Conservation (phyloP, 2,797 vertebrate species). For the Bradypodion ventrale region DNA sequence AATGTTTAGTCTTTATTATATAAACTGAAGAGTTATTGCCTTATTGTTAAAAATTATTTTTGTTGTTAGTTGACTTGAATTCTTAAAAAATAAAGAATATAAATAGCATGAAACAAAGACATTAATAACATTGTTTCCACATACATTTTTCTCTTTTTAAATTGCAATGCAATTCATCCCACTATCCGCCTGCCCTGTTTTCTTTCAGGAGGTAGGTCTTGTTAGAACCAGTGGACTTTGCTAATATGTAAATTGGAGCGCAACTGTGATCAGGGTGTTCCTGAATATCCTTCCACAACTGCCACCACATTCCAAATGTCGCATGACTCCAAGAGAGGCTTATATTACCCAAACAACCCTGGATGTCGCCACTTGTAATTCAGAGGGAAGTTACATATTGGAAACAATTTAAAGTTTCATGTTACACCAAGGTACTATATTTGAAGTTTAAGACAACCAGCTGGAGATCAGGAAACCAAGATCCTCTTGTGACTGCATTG, state of each 20-base stretch:
- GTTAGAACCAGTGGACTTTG: not conserved
- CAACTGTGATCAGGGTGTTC: constrained; percentile 4
- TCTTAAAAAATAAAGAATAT: not conserved
- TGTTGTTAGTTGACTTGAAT: not conserved
- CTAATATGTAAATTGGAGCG: not conserved
- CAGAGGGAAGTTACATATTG: constrained; percentile 39
- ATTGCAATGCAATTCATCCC: not conserved
- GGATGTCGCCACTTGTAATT: constrained; percentile 42
- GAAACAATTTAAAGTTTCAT: constrained; percentile 47
- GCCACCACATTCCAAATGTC: constrained; percentile 62
- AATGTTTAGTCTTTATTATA: not conserved
- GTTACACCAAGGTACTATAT: constrained; percentile 39
- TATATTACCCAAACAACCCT: constrained; percentile 63
- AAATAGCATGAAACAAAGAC: not conserved
- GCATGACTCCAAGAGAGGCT: constrained; percentile 62
- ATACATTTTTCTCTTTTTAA: not conserved
- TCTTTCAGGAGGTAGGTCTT: not conserved
- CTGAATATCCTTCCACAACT: constrained; percentile 61
- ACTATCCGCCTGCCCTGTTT: not conserved
- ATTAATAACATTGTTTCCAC: no score
- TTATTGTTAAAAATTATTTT: not conserved
- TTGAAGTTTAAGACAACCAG: constrained; percentile 33
- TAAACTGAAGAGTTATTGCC: not conserved
- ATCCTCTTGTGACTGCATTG: constrained; percentile 9
- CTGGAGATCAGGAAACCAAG: constrained; percentile 11